Evolutionary conservation across 1,140 invertebrate genomes (phyloP).

Genomic region (Cydia pomonella): DNA sequence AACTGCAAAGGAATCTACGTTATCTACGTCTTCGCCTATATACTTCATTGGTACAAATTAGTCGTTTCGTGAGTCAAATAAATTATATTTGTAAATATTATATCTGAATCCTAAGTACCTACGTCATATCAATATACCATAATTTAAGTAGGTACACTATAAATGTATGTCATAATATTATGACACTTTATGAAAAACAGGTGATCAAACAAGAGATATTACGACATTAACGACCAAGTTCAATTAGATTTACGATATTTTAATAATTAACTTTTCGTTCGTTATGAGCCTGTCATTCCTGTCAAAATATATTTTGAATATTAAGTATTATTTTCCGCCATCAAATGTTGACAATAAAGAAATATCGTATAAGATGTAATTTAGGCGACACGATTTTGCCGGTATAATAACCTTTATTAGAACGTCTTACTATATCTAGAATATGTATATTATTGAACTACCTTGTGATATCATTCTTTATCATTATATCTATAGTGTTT

Average conservation of each 20-base stretch:
- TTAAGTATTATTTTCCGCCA: no score
- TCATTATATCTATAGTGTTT: slow-evolving; percentile 71
- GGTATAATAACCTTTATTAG: neutral
- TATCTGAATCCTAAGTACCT: neutral
- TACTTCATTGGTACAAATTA: neutral
- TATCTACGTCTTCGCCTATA: neutral
- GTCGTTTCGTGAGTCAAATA: neutral
- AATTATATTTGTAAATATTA: neutral
- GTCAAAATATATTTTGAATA: no score
- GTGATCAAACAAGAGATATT: neutral
- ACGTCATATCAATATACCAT: neutral
- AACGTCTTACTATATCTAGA: slow-evolving; percentile 32
- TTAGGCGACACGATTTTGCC: slow-evolving; percentile 1
- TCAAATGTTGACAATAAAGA: neutral
- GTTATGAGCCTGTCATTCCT: no score
- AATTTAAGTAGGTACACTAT: neutral
- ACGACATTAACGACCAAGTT: no score
- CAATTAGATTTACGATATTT: neutral
- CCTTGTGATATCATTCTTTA: slow-evolving; percentile 71
- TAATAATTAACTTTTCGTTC: neutral
- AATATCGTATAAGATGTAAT: slow-evolving; percentile 11
- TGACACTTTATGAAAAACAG: neutral
- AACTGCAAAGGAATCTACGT: neutral
- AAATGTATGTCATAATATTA: neutral
- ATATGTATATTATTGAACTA: slow-evolving; percentile 54